Evolutionary conservation across 2,113 vertebrate species (phyloP).

Genomic region (Daphoenositta chrysoptera): DNA sequence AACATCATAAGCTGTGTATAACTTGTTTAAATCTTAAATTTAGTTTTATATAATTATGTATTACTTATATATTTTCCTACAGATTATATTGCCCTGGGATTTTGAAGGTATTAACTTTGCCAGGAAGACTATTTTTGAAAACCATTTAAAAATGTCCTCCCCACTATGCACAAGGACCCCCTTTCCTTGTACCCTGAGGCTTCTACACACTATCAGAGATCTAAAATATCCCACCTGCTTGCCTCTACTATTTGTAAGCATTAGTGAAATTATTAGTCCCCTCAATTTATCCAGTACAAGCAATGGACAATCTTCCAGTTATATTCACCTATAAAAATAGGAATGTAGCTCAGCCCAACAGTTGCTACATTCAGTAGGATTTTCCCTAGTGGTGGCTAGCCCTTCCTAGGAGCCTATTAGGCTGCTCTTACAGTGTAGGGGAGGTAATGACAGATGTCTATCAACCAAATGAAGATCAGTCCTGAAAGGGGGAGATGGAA

Average conservation of each 20-base stretch:
- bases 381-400: neutral
- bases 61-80: neutral
- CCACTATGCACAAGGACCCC: neutral
- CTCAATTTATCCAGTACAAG: neutral
- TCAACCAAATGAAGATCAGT: neutral
- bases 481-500: neutral
- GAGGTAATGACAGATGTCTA: neutral
- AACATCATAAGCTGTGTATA: neutral
- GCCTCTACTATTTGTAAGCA: neutral
- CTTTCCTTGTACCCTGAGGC: neutral
- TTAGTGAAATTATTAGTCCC: neutral
- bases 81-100: neutral
- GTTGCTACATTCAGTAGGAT: neutral
- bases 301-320: neutral
- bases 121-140: neutral
- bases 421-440: neutral
- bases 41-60: neutral
- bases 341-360: neutral
- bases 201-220: neutral
- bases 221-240: neutral
- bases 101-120: neutral
- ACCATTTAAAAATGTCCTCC: neutral
- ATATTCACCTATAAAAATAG: neutral
- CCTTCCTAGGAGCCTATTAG: neutral
- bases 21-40: neutral